Conservation (phyloP, 2,113 vertebrate genomes). For the Colistium nudipinnis region DNA sequence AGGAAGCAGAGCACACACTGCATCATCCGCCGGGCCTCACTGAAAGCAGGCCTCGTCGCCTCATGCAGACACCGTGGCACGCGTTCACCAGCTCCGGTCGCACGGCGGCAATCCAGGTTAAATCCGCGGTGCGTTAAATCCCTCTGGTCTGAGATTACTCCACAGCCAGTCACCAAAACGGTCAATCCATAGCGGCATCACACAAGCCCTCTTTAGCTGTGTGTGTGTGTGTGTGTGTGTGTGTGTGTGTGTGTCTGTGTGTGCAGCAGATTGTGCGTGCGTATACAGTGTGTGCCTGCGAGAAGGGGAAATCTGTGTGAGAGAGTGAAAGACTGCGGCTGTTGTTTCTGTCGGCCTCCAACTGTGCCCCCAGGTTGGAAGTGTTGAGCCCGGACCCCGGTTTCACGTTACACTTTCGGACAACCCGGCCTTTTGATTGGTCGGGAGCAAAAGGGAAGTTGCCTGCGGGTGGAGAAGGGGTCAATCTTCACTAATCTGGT, state of each 20-base stretch:
- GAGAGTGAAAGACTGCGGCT: constrained; percentile 44
- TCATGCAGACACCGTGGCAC: constrained; percentile 32
- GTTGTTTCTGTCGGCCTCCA: constrained; percentile 73
- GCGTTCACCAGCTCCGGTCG: constrained; percentile 6
- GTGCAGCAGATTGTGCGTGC: constrained; percentile 42
- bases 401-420: constrained; percentile 81
- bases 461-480: constrained; percentile 71
- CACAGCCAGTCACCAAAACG: constrained; percentile 24
- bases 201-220: constrained; percentile 2
- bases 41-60: constrained; percentile 44
- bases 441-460: constrained; percentile 60
- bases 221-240: not conserved
- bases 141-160: constrained; percentile 1
- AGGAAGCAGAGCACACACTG: constrained; percentile 79
- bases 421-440: constrained; percentile 73
- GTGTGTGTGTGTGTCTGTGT: not conserved
- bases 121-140: constrained; percentile 7
- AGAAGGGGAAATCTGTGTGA: constrained; percentile 38
- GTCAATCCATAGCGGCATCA: constrained; percentile 57
- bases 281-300: constrained; percentile 35
- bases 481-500: constrained; percentile 75
- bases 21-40: constrained; percentile 77
- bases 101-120: not conserved
- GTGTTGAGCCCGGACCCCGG: constrained; percentile 68
- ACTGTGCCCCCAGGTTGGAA: constrained; percentile 69